Evolutionary conservation across 2,113 vertebrate genomes (phyloP).

Genomic region (Cromileptes altivelis): DNA sequence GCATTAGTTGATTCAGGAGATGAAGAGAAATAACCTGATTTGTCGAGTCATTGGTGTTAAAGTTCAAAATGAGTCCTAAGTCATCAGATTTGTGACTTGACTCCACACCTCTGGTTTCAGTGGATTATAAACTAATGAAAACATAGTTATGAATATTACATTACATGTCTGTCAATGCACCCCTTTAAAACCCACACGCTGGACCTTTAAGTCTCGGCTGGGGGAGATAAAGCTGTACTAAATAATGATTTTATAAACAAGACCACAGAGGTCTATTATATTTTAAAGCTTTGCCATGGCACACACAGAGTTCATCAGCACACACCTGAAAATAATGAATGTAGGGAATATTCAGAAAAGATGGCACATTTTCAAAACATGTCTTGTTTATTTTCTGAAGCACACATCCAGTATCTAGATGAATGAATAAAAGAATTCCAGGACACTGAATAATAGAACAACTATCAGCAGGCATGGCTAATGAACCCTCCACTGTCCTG

Average conservation of each 20-base stretch:
- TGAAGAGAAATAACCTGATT: too few species aligned
- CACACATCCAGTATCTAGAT: conserved; percentile 85
- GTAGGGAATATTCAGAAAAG: conserved; percentile 37
- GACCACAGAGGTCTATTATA: background rate
- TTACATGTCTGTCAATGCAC: too few species aligned
- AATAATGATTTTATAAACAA: conserved; percentile 7
- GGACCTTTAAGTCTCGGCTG: background rate
- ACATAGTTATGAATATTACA: too few species aligned
- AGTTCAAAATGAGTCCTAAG: too few species aligned
- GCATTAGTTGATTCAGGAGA: too few species aligned
- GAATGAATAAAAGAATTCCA: conserved; percentile 77
- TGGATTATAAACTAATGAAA: too few species aligned
- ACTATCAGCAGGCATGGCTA: conserved; percentile 81
- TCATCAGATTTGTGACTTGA: too few species aligned
- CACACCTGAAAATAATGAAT: conserved; percentile 1
- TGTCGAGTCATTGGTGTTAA: too few species aligned
- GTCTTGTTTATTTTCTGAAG: conserved; percentile 85
- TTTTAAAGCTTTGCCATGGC: background rate
- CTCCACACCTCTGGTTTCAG: too few species aligned
- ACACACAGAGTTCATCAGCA: background rate
- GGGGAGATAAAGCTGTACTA: background rate
- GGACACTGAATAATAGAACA: conserved; percentile 77
- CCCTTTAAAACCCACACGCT: too few species aligned
- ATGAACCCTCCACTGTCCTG: conserved; percentile 61
- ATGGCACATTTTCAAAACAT: conserved; percentile 73